Evolutionary conservation across 1,140 invertebrate genomes (phyloP).

Genomic region (Drosophila mayri): DNA sequence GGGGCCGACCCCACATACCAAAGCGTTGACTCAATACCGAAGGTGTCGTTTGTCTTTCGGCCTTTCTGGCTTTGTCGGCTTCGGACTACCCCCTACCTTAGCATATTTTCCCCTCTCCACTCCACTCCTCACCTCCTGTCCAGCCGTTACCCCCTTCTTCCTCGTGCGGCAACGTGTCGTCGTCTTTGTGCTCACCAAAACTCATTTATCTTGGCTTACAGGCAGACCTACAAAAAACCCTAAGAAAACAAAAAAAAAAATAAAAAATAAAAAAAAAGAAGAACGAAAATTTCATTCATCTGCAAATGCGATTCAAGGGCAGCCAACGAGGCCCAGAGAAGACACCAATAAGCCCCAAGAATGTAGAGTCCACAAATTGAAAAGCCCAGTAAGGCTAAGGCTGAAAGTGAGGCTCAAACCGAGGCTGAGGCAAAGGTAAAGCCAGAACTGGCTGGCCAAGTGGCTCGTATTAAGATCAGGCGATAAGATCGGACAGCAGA

Average conservation of each 20-base stretch:
- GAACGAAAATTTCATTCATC: conserved; percentile 75
- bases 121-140: neutral
- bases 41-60: conserved; percentile 78
- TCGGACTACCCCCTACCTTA: conserved; percentile 5
- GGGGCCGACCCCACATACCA: conserved; percentile 59
- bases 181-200: conserved; percentile 81
- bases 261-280: neutral
- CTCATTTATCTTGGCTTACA: conserved; percentile 83
- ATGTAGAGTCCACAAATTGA: conserved; percentile 79
- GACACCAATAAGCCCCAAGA: conserved; percentile 58
- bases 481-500: conserved; percentile 83
- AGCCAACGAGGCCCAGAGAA: conserved; percentile 50
- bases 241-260: neutral
- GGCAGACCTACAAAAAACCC: conserved; percentile 35
- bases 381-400: conserved; percentile 38
- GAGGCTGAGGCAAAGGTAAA: conserved; percentile 4
- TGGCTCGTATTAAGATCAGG: conserved; percentile 84
- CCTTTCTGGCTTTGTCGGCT: conserved; percentile 76
- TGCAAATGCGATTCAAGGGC: conserved; percentile 75
- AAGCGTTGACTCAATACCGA: conserved; percentile 78
- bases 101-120: neutral
- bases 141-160: conserved; percentile 6
- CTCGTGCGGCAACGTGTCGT: conserved; percentile 69
- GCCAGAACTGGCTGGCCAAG: conserved; percentile 51
- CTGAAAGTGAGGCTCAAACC: neutral